Evolutionary conservation across 2,888 invertebrate genomes (phyloP).

Genomic region (Lithophane socia): DNA sequence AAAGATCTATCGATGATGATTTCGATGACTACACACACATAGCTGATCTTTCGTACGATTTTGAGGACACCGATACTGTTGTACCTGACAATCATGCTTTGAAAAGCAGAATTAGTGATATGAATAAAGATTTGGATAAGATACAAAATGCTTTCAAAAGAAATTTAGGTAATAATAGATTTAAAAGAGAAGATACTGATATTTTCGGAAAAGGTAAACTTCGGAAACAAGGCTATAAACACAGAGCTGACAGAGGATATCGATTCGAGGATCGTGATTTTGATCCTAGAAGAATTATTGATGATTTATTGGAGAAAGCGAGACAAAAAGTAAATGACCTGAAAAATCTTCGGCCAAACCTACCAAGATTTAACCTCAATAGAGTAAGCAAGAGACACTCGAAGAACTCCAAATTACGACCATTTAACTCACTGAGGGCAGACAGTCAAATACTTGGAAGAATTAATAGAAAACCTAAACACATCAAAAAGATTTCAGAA

Average conservation of each 20-base stretch:
- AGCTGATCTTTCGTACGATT: conserved; percentile 64
- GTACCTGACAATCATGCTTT: conserved; percentile 67
- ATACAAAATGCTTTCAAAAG: conserved; percentile 69
- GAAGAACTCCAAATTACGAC: conserved; percentile 44
- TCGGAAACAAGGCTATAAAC: conserved; percentile 60
- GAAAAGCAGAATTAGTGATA: conserved; percentile 68
- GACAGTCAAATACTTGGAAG: conserved; percentile 36
- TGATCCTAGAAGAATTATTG: conserved; percentile 66
- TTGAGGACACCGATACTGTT: conserved; percentile 61
- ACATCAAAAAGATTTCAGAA: conserved; percentile 46
- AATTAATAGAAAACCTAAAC: conserved; percentile 49
- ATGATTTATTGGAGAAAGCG: conserved; percentile 67
- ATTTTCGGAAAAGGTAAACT: conserved; percentile 57
- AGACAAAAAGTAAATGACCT: conserved; percentile 53
- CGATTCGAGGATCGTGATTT: conserved; percentile 58
- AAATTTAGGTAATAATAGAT: conserved; percentile 62
- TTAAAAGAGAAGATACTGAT: conserved; percentile 69
- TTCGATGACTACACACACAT: conserved; percentile 60
- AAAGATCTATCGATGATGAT: conserved; percentile 72
- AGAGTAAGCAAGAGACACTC: conserved; percentile 63
- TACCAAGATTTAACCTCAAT: conserved; percentile 51
- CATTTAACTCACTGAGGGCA: conserved; percentile 20
- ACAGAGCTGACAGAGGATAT: conserved; percentile 48
- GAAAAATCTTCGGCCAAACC: conserved; percentile 46
- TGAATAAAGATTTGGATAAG: conserved; percentile 76